A percentile compares a stretch with the other conserved stretches of the same genome.
These are phyloP conservation scores for Andricus curvator DNA, from an alignment of 2,888 invertebrate species.

Conservation along the genomic window DNA sequence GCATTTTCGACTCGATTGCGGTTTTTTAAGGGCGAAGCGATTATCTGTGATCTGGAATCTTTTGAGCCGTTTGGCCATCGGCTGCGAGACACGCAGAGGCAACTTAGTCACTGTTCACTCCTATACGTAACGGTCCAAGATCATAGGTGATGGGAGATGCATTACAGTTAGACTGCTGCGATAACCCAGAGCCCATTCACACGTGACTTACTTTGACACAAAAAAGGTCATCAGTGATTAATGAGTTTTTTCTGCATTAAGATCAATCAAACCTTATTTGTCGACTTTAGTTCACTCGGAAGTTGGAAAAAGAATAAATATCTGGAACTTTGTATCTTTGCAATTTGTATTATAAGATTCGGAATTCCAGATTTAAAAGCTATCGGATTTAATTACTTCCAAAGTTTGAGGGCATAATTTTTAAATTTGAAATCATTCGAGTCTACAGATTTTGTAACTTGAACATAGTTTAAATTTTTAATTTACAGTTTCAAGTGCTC, in stretches of 20 bases:
- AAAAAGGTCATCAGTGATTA: conserved; percentile 45
- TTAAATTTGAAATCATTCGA: too few relatives aligned
- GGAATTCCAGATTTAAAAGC: too few relatives aligned
- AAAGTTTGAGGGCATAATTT: too few relatives aligned
- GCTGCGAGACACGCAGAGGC: neutral
- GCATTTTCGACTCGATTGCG: neutral
- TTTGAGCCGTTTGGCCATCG: neutral
- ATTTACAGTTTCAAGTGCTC: too few relatives aligned
- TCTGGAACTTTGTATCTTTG: neutral
- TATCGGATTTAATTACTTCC: too few relatives aligned
- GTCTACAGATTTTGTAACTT: too few relatives aligned
- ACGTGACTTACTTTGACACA: conserved; percentile 47
- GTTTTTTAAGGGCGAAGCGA: neutral
- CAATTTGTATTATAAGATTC: too few relatives aligned
- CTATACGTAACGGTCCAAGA: conserved; percentile 70
- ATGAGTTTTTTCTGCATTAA: conserved; percentile 37
- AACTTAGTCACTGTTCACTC: neutral
- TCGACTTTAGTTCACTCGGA: conserved; percentile 34
- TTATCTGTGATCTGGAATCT: neutral
- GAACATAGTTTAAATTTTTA: too few relatives aligned
- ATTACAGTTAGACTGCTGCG: conserved; percentile 68
- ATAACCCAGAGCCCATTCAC: conserved; percentile 48
- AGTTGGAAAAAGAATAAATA: neutral
- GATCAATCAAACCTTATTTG: conserved; percentile 41
- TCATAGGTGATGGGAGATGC: conserved; percentile 73